Conservation (phyloP, 1,140 invertebrate species). For the Bombus pyrosoma region DNA sequence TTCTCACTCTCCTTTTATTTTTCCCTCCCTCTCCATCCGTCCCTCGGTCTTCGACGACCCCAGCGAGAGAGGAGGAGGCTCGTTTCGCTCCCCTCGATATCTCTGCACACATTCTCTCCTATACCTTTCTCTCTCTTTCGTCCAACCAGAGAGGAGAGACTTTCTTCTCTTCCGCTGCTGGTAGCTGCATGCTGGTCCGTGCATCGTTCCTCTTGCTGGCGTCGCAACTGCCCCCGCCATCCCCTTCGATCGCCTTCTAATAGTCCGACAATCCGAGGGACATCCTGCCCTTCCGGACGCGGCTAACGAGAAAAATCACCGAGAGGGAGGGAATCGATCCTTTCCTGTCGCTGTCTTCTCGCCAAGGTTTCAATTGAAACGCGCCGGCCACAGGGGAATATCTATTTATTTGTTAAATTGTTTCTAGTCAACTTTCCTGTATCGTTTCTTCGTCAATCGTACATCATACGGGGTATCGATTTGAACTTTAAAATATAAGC, state of each 20-base stretch:
- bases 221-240: background rate
- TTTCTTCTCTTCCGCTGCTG: constrained; percentile 39
- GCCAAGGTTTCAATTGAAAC: background rate
- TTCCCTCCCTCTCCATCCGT: background rate
- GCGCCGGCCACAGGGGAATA: too few species aligned
- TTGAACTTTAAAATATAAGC: too few species aligned
- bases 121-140: background rate
- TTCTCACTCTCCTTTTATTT: constrained; percentile 6
- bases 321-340: constrained; percentile 7
- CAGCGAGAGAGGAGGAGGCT: constrained; percentile 4
- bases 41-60: constrained; percentile 13
- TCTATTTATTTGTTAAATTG: too few species aligned
- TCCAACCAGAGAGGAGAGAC: constrained; percentile 11
- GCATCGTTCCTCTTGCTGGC: background rate
- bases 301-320: constrained; percentile 32
- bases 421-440: too few species aligned
- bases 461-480: too few species aligned
- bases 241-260: constrained; percentile 28
- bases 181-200: background rate
- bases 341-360: constrained; percentile 9
- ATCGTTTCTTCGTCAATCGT: too few species aligned
- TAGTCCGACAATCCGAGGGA: constrained; percentile 15
- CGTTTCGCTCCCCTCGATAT: constrained; percentile 38
- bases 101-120: background rate
- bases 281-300: constrained; percentile 27